Evolutionary conservation across 1,140 invertebrate genomes (phyloP).

Genomic region (Meloidogyne chitwoodi): DNA sequence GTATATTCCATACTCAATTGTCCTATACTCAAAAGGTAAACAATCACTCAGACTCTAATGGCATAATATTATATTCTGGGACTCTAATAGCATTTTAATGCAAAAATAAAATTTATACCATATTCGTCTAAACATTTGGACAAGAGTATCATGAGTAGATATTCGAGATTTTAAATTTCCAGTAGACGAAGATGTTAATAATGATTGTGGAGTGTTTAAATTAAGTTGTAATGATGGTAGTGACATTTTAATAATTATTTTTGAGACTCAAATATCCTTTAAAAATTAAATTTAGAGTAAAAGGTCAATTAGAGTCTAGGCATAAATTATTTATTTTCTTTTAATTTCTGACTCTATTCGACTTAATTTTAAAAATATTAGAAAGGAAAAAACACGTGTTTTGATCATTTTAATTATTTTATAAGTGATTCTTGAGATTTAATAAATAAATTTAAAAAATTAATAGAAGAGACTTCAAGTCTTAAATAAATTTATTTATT

Average conservation of each 20-base stretch:
- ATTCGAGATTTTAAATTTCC: not conserved
- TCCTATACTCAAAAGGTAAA: not conserved
- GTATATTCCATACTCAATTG: too few relatives aligned
- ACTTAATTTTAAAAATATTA: too few relatives aligned
- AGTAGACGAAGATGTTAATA: not conserved
- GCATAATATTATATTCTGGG: not conserved
- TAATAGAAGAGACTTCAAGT: too few relatives aligned
- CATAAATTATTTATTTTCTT: too few relatives aligned
- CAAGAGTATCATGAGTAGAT: not conserved
- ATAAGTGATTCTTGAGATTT: too few relatives aligned
- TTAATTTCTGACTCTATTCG: too few relatives aligned
- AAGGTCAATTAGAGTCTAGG: too few relatives aligned
- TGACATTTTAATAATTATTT: not conserved
- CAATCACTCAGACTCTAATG: not conserved
- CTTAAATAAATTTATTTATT: too few relatives aligned
- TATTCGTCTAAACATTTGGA: not conserved
- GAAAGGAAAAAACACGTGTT: too few relatives aligned
- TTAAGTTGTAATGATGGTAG: not conserved
- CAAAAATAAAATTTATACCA: not conserved
- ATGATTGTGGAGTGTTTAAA: not conserved
- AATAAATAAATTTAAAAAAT: too few relatives aligned
- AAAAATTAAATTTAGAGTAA: not conserved
- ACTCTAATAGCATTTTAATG: not conserved
- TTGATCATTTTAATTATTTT: too few relatives aligned
- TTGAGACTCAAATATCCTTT: not conserved